A percentile compares a stretch with the other conserved stretches of the same genome.
These are phyloP conservation scores for Tarsius wallacei DNA, from an alignment of 2,797 vertebrate species.

Conservation along the genomic window DNA sequence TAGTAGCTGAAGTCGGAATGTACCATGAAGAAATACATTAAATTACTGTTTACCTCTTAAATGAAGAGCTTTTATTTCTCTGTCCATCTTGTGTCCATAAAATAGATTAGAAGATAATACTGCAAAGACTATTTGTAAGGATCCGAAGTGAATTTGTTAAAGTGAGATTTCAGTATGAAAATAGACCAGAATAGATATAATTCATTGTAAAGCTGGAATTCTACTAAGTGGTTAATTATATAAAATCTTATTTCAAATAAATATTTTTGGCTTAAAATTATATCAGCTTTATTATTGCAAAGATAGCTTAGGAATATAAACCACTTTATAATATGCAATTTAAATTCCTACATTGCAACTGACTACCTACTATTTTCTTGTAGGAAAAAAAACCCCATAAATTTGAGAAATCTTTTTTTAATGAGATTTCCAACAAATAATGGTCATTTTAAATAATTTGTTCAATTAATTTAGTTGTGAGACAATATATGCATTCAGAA, in stretches of 20 bases:
- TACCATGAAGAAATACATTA: neutral
- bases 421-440: too few relatives aligned
- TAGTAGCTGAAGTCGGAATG: neutral
- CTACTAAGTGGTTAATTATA: neutral
- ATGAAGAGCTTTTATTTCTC: neutral
- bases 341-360: neutral
- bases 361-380: neutral
- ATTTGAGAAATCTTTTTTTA: neutral
- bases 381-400: neutral
- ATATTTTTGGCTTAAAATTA: neutral
- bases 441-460: neutral
- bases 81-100: neutral
- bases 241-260: constrained; percentile 28
- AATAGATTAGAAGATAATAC: neutral
- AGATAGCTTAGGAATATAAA: neutral
- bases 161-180: neutral
- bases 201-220: neutral
- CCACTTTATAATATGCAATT: neutral
- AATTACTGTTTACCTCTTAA: neutral
- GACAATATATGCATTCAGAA: neutral
- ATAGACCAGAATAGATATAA: neutral
- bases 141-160: neutral
- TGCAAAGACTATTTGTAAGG: neutral
- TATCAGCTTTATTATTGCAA: neutral
- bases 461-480: neutral